phyloP scores from a whole-genome alignment of 2,113 vertebrate genomes.

The Cyprinodon variegatus region DNA sequence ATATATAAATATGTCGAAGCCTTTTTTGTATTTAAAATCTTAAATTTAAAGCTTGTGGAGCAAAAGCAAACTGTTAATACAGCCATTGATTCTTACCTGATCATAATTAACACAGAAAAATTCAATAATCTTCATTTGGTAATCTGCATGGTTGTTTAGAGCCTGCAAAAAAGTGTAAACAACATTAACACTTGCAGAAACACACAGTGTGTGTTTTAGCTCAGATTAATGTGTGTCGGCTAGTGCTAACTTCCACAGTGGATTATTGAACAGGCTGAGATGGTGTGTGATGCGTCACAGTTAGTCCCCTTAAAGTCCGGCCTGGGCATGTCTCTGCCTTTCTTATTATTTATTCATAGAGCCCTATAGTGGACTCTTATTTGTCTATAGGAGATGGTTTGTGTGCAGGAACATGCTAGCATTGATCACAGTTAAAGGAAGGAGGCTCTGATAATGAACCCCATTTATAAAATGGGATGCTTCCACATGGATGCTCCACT shows the following conservation, averaged over 20 bases:
- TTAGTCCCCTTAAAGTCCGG: constrained; percentile 29
- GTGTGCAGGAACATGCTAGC: constrained; percentile 3
- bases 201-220: too few relatives aligned
- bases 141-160: too few relatives aligned
- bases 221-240: constrained; percentile 14
- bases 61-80: too few relatives aligned
- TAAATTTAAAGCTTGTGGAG: too few relatives aligned
- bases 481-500: neutral
- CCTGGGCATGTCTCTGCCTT: constrained; percentile 28
- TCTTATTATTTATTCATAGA: constrained; percentile 50
- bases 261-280: constrained; percentile 44
- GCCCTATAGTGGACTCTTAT: neutral
- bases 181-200: too few relatives aligned
- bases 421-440: constrained; percentile 34
- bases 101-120: too few relatives aligned
- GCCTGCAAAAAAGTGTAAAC: too few relatives aligned
- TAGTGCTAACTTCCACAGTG: constrained; percentile 32
- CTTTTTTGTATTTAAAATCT: too few relatives aligned
- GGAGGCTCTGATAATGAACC: neutral
- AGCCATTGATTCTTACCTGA: too few relatives aligned
- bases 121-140: too few relatives aligned
- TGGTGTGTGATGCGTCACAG: constrained; percentile 44
- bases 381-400: constrained; percentile 2
- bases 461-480: constrained; percentile 6
- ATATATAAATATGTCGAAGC: too few relatives aligned